Percentiles rank a stretch among this genome's conserved stretches.
phyloP scores from a whole-genome alignment of 1,140 invertebrate species.

The Drosophila kanapiae region DNA sequence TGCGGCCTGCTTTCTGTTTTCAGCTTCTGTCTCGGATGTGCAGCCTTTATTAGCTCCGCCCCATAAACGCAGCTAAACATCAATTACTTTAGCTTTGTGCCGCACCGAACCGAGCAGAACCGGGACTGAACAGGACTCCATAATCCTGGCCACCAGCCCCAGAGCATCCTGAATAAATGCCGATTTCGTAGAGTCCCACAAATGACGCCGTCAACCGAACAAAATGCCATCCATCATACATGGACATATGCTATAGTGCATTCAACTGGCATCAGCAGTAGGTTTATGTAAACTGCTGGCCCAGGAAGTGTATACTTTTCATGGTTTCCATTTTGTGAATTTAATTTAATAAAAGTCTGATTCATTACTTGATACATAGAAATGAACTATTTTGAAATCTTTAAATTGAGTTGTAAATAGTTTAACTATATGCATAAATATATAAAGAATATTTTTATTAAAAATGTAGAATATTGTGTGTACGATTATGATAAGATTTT shows the following conservation, averaged over 20 bases:
- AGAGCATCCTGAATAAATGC: slow-evolving; percentile 30
- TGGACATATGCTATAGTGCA: slow-evolving; percentile 36
- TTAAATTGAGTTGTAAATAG: not conserved
- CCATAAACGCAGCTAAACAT: slow-evolving; percentile 64
- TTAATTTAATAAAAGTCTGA: not conserved
- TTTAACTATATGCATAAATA: no score
- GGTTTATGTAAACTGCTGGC: slow-evolving; percentile 25
- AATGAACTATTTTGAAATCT: not conserved
- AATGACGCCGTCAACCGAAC: slow-evolving; percentile 43
- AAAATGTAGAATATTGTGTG: not conserved
- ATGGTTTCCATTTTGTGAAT: slow-evolving; percentile 19
- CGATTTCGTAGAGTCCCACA: slow-evolving; percentile 42
- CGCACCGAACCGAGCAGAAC: slow-evolving; percentile 11
- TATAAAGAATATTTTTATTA: not conserved
- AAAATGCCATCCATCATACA: slow-evolving; percentile 63
- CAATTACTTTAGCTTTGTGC: slow-evolving; percentile 71
- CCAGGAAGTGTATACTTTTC: slow-evolving; percentile 13
- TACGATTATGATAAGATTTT: no score
- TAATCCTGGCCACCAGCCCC: slow-evolving; percentile 9
- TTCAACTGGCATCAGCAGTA: slow-evolving; percentile 34
- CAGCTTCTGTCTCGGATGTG: slow-evolving; percentile 27
- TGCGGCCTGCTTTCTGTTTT: slow-evolving; percentile 25
- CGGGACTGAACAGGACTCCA: slow-evolving; percentile 6
- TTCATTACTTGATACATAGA: not conserved
- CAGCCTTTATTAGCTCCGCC: slow-evolving; percentile 65